Percentiles rank a stretch among this genome's conserved stretches.
These are phyloP conservation scores for Pseudolycoriella hygida DNA, from an alignment of 2,888 invertebrate species.

Conservation along the genomic window DNA sequence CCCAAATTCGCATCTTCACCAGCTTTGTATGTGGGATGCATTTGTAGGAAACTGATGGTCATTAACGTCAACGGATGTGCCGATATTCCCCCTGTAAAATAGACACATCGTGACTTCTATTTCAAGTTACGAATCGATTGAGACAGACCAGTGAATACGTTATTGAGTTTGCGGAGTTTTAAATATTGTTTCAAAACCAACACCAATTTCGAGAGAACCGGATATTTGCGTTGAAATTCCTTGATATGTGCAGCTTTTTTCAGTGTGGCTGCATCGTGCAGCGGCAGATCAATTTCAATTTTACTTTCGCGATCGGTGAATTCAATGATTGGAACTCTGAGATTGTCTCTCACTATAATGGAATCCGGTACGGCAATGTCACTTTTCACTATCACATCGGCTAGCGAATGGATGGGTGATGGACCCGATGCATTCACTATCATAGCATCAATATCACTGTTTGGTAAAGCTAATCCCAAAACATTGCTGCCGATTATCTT, in stretches of 20 bases:
- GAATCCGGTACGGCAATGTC: constrained; percentile 78
- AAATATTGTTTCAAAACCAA: constrained; percentile 97
- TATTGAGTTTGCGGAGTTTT: constrained; percentile 92
- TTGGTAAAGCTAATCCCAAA: constrained; percentile 93
- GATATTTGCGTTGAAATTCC: constrained; percentile 73
- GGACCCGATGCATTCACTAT: constrained; percentile 76
- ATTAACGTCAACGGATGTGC: constrained; percentile 97
- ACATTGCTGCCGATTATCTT: constrained; percentile 97
- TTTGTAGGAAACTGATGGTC: constrained; percentile 91
- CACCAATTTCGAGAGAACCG: constrained; percentile 82
- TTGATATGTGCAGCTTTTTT: constrained; percentile 92
- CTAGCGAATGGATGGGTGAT: constrained; percentile 77
- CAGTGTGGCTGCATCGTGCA: constrained; percentile 97
- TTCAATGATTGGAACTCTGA: constrained; percentile 97
- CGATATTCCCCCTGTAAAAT: constrained; percentile 64
- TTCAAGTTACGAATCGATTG: constrained; percentile 1
- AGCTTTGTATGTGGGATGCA: constrained; percentile 73
- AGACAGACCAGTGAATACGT: constrained; percentile 73
- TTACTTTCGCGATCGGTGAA: constrained; percentile 66
- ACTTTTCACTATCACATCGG: constrained; percentile 74
- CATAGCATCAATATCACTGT: constrained; percentile 62
- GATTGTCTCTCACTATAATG: constrained; percentile 93
- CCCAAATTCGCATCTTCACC: constrained; percentile 65
- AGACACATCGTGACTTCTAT: too few relatives aligned
- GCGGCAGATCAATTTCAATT: constrained; percentile 95